Percentiles rank a stretch among this genome's conserved stretches.
These are phyloP conservation scores for Callinectes sapidus DNA, from an alignment of 2,888 invertebrate genomes.

Conservation along the genomic window DNA sequence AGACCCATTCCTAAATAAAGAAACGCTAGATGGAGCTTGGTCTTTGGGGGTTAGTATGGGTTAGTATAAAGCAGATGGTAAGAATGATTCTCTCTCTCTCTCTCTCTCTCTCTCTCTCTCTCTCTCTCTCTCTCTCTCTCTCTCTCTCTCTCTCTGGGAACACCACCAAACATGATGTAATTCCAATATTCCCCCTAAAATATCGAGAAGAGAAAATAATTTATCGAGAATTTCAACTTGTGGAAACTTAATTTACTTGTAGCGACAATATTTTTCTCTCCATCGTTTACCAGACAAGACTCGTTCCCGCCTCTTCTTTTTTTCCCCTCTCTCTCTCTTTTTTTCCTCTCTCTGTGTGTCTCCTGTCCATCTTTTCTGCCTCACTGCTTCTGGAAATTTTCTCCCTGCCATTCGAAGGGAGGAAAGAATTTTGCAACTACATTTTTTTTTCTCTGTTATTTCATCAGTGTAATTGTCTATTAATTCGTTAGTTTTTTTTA, in stretches of 20 bases:
- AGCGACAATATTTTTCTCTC: neutral
- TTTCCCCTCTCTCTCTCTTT: neutral
- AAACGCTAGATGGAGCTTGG: neutral
- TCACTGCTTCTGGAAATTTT: neutral
- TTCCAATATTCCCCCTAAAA: conserved; percentile 19
- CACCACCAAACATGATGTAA: neutral
- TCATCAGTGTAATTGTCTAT: neutral
- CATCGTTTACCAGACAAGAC: conserved; percentile 3
- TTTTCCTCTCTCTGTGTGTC: neutral
- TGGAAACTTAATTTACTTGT: conserved; percentile 27
- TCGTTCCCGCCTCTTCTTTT: neutral
- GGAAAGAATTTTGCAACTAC: neutral
- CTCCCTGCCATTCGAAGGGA: neutral
- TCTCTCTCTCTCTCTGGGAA: neutral
- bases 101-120: conserved; percentile 11
- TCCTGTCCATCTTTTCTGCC: neutral
- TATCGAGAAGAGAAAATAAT: neutral
- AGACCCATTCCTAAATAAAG: too few species aligned
- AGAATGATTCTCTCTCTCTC: conserved; percentile 7
- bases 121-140: conserved; percentile 9
- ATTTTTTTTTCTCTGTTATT: neutral
- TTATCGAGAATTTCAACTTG: conserved; percentile 20
- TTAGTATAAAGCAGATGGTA: neutral
- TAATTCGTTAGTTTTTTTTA: neutral
- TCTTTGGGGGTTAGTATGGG: neutral